phyloP scores from a whole-genome alignment of 2,888 invertebrate genomes.

The Epinotia brunnichana region DNA sequence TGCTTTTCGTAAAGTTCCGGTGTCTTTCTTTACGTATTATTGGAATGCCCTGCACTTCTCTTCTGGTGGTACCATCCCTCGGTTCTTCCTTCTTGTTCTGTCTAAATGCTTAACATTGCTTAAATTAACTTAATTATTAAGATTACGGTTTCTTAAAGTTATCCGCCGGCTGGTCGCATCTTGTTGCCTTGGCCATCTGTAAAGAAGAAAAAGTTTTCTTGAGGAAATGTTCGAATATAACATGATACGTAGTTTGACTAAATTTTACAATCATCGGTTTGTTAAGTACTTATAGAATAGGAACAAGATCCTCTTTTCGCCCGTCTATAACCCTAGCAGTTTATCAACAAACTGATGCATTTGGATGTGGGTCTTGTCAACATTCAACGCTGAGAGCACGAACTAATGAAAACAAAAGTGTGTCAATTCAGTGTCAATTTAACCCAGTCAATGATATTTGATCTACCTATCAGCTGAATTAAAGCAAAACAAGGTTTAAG shows the following conservation, averaged over 20 bases:
- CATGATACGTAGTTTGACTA: not conserved
- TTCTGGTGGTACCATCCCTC: constrained; percentile 44
- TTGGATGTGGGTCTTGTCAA: no score
- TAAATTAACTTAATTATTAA: constrained; percentile 71
- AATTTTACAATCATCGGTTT: no score
- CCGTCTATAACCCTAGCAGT: no score
- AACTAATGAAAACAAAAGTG: no score
- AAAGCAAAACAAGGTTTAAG: no score
- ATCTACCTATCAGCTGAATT: no score
- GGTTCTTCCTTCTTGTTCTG: constrained; percentile 50
- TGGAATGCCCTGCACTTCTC: constrained; percentile 76
- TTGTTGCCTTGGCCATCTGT: constrained; percentile 65
- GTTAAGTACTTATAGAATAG: no score
- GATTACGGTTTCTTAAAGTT: constrained; percentile 78
- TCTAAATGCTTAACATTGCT: constrained; percentile 72
- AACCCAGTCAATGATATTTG: no score
- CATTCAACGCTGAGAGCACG: no score
- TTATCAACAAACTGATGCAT: no score
- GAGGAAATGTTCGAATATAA: not conserved
- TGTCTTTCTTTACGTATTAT: constrained; percentile 70
- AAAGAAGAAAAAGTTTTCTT: constrained; percentile 54
- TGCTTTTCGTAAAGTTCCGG: constrained; percentile 53
- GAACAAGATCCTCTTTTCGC: no score
- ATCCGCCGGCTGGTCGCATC: constrained; percentile 70
- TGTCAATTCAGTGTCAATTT: no score